Evolutionary conservation across 2,113 vertebrate genomes (phyloP), one percentile per base, ranked within the genome.

Genomic region (Pangasianodon hypophthalmus): DNA sequence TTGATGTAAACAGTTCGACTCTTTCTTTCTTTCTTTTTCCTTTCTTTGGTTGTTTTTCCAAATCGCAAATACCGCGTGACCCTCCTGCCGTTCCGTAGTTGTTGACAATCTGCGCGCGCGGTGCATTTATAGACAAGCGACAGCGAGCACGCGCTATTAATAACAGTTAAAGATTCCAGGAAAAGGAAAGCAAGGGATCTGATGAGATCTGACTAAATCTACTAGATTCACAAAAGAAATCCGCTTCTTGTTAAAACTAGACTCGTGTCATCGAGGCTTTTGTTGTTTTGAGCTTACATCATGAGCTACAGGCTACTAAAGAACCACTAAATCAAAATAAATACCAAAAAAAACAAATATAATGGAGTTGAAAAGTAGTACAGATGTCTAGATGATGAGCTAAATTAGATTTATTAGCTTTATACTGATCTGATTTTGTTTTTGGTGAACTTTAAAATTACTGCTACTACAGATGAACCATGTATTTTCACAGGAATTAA

Each of bases 51-150:
- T 5, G 0, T 41, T 56, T 58, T 64, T 21, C 41, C 9, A 19
- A 48, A 50, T 13, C 62, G 87, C 73, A 14, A 50, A 37, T 24
- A 18, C 75, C 16, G 29, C 32, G 1, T 88, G 87, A 83, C 79
- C 87, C 87, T 88, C 13, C 48, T 44, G 87, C n/a, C 77, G 2
- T 29, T 54, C 87, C 87, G 60, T 88, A 82, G 13, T 2, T 88
- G 79, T 88, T 88, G 52, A 88, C 62, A 83, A 1, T 13, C 0
- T 16, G 60, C 6, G 9, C 21, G 84, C 84, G 56, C 60, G 4
- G 21, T 67, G 56, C 6, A 4, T 67, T 60, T 44, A 26, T 62
- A 44, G 54, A 29, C 37, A 41, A 4, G 24, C 83, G 83, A 64
- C 11, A 37, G 14, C 46, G 29, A 71, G 84, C 62, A 29, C 85